Base-by-base conservation (phyloP, 2,888 invertebrate genomes). In the Neria commutata region DNA sequence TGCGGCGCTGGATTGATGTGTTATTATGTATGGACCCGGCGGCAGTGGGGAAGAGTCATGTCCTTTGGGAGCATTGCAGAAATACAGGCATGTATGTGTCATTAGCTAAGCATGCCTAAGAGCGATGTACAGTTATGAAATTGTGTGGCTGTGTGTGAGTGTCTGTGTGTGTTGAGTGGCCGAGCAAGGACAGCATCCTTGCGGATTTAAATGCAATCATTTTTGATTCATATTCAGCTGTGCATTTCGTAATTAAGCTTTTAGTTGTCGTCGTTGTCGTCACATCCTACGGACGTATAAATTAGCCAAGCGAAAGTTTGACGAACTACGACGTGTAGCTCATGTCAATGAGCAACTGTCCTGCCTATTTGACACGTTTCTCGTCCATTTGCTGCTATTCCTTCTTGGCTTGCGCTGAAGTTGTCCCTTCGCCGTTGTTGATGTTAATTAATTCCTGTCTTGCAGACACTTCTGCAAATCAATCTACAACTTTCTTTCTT, bases 391-490 rank as follows among this genome's bases (percentile, higher is more conserved):
- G n/a, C 37, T 8, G 8, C 6, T 4, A 37, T 37, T 37, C 37
- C n/a, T 37, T 37, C 29, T 29, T 29, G 6, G 6, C 6, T 11
- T 8, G 6, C 29, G 29, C 11, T 29, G 29, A 6, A 37, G n/a
- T 52, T 55, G 49, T 16, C 46, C 17, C n/a, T n/a, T n/a, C n/a
- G n/a, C n/a, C n/a, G n/a, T 4, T 47, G 21, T 62, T 60, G 68
- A 71, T 76, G 77, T 78, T 79, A 79, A 79, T 79, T 79, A 79
- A 79, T 79, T 80, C 79, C 71, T 74, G 76, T 79, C 69, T 79
- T 79, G 72, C 75, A 79, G 75, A 74, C 71, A 74, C 71, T 72
- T 75, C 69, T 71, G 69, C 70, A 73, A 71, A 75, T 72, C 65
- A 68, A 75, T 67, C 67, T 62, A 10, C 53, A 34, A 21, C 42